These are phyloP conservation scores for Oreotrochilus melanogaster DNA, from an alignment of 2,113 vertebrate species.

Conservation along the genomic window DNA sequence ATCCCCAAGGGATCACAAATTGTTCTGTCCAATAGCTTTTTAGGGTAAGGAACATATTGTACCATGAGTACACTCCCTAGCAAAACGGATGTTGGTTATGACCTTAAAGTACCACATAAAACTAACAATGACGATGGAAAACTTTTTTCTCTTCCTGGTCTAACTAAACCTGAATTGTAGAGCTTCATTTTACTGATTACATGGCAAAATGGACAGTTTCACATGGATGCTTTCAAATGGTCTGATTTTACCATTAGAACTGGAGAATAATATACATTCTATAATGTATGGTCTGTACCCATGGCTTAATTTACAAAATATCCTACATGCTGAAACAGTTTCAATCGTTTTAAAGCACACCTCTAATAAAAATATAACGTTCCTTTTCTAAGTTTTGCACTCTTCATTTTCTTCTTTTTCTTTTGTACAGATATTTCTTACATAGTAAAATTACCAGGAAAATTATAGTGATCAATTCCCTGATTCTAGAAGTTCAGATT, in stretches of 20 bases:
- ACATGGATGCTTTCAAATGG: neutral
- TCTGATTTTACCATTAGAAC: neutral
- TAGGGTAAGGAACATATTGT: neutral
- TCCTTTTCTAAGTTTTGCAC: neutral
- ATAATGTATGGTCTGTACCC: neutral
- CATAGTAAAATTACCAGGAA: neutral
- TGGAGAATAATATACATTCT: neutral
- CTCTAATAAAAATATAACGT: neutral
- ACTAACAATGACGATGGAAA: neutral
- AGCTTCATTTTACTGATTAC: neutral
- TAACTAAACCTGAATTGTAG: constrained; percentile 16
- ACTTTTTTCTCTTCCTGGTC: neutral
- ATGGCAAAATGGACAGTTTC: neutral
- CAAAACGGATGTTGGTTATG: neutral
- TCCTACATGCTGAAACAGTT: neutral
- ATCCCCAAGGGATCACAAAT: neutral
- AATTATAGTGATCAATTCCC: neutral
- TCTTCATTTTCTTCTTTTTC: neutral
- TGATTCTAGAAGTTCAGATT: neutral
- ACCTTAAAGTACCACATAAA: neutral
- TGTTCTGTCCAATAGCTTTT: neutral
- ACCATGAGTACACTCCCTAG: neutral
- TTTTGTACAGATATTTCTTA: neutral
- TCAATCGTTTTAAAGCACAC: neutral
- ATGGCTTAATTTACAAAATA: neutral